Evolutionary conservation across 2,888 invertebrate species (phyloP).

Genomic region (Ochropleura leucogaster): DNA sequence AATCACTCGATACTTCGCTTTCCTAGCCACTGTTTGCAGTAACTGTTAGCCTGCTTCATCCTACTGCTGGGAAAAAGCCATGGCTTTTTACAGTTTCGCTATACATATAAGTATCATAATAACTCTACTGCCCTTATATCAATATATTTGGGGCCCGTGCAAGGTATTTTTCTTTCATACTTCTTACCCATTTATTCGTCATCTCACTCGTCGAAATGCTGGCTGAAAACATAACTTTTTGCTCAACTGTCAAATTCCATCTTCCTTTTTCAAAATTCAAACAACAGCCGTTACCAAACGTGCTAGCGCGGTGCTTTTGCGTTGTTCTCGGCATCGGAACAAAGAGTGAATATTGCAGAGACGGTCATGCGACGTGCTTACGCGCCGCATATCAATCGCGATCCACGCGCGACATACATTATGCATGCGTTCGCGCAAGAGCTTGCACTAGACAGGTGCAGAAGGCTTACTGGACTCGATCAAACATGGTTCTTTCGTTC

Average conservation of each 20-base stretch:
- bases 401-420: slow-evolving; percentile 53
- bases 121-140: too few relatives aligned
- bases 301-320: slow-evolving; percentile 54
- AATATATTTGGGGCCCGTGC: too few relatives aligned
- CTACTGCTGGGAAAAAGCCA: too few relatives aligned
- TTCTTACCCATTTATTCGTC: too few relatives aligned
- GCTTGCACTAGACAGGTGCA: slow-evolving; percentile 8
- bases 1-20: too few relatives aligned
- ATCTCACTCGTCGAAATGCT: not conserved
- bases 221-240: not conserved
- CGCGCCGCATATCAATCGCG: slow-evolving; percentile 59
- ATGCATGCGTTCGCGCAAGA: slow-evolving; percentile 49
- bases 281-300: slow-evolving; percentile 38
- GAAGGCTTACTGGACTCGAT: slow-evolving; percentile 35
- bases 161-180: too few relatives aligned
- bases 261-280: slow-evolving; percentile 34
- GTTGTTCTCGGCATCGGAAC: slow-evolving; percentile 47
- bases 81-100: too few relatives aligned
- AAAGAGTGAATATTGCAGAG: slow-evolving; percentile 55
- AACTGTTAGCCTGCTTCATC: too few relatives aligned
- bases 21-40: too few relatives aligned
- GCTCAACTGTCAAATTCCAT: not conserved
- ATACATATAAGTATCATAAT: too few relatives aligned
- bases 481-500: not conserved
- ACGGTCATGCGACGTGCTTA: slow-evolving; percentile 27